phyloP scores from a whole-genome alignment of 2,888 invertebrate genomes.

The Psococerastis gibbosa region DNA sequence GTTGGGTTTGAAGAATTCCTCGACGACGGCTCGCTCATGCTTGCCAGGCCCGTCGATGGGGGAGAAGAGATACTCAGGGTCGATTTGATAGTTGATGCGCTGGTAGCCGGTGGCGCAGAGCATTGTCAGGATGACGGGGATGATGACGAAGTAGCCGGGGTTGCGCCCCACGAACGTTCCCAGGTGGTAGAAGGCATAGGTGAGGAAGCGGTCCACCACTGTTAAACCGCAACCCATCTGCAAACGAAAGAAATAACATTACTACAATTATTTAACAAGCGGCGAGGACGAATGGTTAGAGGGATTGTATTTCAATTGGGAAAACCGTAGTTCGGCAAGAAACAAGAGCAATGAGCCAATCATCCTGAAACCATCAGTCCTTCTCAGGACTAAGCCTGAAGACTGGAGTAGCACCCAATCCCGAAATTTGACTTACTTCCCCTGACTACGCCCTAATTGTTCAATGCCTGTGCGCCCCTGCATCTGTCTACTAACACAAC shows the following conservation, averaged over 20 bases:
- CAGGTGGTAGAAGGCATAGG: conserved; percentile 61
- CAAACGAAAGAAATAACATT: conserved; percentile 1
- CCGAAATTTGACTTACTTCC: too few species aligned
- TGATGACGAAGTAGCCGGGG: conserved; percentile 75
- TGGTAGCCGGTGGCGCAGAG: conserved; percentile 79
- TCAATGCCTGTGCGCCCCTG: too few species aligned
- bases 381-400: too few species aligned
- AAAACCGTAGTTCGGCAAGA: too few species aligned
- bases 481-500: too few species aligned
- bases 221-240: conserved; percentile 48
- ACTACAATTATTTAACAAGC: too few species aligned
- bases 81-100: conserved; percentile 70
- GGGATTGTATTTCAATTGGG: too few species aligned
- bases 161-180: conserved; percentile 59
- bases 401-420: too few species aligned
- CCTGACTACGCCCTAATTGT: too few species aligned
- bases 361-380: too few species aligned
- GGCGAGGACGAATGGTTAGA: too few species aligned
- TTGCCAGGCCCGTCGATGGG: conserved; percentile 75
- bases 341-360: too few species aligned
- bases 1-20: conserved; percentile 70
- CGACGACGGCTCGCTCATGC: conserved; percentile 59
- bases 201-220: conserved; percentile 60
- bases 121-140: conserved; percentile 62
- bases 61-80: conserved; percentile 83